These are phyloP conservation scores for Drosophila eohydei DNA, from an alignment of 2,888 invertebrate species.

Conservation along the genomic window DNA sequence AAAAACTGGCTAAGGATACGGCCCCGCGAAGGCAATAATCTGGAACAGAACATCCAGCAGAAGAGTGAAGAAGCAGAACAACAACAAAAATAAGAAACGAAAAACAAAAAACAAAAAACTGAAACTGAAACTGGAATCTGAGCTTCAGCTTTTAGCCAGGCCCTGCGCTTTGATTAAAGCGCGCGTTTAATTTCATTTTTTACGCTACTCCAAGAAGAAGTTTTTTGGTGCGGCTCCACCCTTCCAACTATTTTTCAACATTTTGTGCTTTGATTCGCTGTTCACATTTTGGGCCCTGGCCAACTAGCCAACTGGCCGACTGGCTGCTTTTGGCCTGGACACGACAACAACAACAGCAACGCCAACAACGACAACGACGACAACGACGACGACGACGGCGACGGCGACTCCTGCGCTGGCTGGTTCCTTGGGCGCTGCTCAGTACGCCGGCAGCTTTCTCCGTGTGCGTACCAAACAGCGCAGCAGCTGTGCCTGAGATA, in stretches of 20 bases:
- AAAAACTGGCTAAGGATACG: conserved; percentile 73
- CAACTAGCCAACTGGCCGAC: conserved; percentile 29
- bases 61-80: conserved; percentile 34
- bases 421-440: conserved; percentile 66
- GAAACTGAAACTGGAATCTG: conserved; percentile 52
- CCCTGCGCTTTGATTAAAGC: conserved; percentile 75
- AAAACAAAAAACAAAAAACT: conserved; percentile 27
- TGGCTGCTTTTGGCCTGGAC: conserved; percentile 42
- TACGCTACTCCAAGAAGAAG: conserved; percentile 71
- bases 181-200: conserved; percentile 82
- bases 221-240: conserved; percentile 63
- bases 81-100: conserved; percentile 42
- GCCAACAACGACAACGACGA: background rate
- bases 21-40: conserved; percentile 44
- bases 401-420: conserved; percentile 54
- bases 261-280: conserved; percentile 76
- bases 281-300: conserved; percentile 67
- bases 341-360: background rate
- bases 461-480: conserved; percentile 76
- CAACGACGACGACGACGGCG: background rate
- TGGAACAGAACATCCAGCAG: conserved; percentile 44
- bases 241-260: conserved; percentile 68
- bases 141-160: conserved; percentile 49
- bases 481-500: conserved; percentile 46
- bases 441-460: conserved; percentile 82